Conservation (phyloP, 2,888 invertebrate genomes). For the Tetheella fluctuosa region DNA sequence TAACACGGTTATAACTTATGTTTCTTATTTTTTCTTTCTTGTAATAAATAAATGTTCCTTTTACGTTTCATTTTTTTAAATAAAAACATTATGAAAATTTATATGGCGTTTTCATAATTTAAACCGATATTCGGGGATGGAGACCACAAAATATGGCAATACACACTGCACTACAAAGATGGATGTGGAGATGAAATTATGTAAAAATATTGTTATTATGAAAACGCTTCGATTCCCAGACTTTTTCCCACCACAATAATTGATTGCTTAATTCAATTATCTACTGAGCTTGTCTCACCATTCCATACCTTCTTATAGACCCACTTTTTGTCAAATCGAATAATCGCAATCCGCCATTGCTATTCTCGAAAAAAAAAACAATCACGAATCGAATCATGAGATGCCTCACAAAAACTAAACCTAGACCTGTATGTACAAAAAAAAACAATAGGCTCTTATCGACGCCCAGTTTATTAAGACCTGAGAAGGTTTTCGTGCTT, state of each 20-base stretch:
- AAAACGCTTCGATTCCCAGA: too few species aligned
- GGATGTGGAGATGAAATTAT: too few species aligned
- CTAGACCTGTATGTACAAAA: slow-evolving; percentile 23
- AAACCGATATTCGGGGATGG: neutral
- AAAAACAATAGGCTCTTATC: slow-evolving; percentile 30
- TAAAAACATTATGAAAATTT: slow-evolving; percentile 32
- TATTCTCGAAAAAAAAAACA: slow-evolving; percentile 29
- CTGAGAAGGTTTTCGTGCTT: slow-evolving; percentile 23
- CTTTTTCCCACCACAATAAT: neutral
- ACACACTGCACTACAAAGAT: too few species aligned
- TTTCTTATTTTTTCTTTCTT: slow-evolving; percentile 27
- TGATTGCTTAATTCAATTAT: slow-evolving; percentile 1
- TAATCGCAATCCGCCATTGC: slow-evolving; percentile 30
- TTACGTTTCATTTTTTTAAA: slow-evolving; percentile 45
- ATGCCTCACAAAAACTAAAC: slow-evolving; percentile 37
- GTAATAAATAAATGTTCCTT: slow-evolving; percentile 43
- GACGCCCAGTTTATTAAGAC: slow-evolving; percentile 35
- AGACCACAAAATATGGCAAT: too few species aligned
- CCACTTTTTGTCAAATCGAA: slow-evolving; percentile 20
- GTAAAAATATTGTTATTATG: too few species aligned
- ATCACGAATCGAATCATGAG: slow-evolving; percentile 31
- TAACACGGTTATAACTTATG: slow-evolving; percentile 33
- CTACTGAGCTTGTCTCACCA: neutral
- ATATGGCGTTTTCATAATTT: neutral
- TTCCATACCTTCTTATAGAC: slow-evolving; percentile 12